Evolutionary conservation across 2,888 invertebrate species (phyloP).

Genomic region (Formica aserva): DNA sequence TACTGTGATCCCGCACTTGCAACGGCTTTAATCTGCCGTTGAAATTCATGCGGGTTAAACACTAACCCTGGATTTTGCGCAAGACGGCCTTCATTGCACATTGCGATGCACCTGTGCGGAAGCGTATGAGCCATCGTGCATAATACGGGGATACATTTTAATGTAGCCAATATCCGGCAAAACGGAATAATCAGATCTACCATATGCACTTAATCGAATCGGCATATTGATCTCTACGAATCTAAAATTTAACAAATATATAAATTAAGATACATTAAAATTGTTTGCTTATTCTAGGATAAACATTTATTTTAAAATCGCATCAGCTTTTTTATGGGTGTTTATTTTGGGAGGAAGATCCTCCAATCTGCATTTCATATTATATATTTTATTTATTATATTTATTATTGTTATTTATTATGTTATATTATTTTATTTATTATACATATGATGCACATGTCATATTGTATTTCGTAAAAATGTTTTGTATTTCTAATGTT

Average conservation of each 20-base stretch:
- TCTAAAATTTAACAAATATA: background rate
- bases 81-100: conserved; percentile 24
- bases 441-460: too few relatives aligned
- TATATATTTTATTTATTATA: background rate
- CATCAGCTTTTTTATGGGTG: background rate
- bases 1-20: conserved; percentile 30
- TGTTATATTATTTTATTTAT: background rate
- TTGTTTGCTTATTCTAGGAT: background rate
- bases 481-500: background rate
- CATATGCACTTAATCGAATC: background rate
- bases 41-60: conserved; percentile 44
- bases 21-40: conserved; percentile 41
- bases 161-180: conserved; percentile 48
- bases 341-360: background rate
- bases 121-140: conserved; percentile 20
- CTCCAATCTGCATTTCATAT: background rate
- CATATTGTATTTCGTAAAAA: background rate
- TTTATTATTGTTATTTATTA: background rate
- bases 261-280: background rate
- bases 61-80: conserved; percentile 40
- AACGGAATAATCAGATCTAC: conserved; percentile 41
- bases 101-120: conserved; percentile 26
- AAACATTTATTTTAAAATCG: background rate
- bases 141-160: conserved; percentile 43
- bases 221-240: background rate